Conservation (phyloP, 2,113 vertebrate genomes). For the Bos javanicus region DNA sequence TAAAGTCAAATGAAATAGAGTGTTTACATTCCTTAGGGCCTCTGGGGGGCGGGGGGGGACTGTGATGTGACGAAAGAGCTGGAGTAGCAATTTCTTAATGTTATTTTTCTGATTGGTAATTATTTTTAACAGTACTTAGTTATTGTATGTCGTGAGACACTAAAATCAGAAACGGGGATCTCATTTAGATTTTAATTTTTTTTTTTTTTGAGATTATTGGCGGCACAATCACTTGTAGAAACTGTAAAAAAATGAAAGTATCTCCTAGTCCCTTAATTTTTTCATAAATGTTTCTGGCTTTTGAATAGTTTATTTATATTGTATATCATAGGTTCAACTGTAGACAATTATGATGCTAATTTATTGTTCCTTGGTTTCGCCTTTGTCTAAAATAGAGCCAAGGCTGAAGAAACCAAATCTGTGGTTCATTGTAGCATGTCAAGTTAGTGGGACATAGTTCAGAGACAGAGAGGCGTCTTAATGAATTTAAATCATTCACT, state of each 20-base stretch:
- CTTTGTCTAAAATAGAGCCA: conserved; percentile 91
- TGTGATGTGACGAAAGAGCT: conserved; percentile 87
- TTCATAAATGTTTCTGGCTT: conserved; percentile 88
- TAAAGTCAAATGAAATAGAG: conserved; percentile 86
- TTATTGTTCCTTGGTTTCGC: conserved; percentile 96
- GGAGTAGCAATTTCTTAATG: conserved; percentile 90
- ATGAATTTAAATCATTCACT: conserved; percentile 81
- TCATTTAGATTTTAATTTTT: conserved; percentile 88
- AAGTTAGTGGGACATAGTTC: conserved; percentile 85
- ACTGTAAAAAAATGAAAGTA: conserved; percentile 80
- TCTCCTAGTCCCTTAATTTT: conserved; percentile 80
- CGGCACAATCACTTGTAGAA: conserved; percentile 89
- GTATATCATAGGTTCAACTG: conserved; percentile 96
- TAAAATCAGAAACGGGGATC: conserved; percentile 95
- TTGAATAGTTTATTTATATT: conserved; percentile 94
- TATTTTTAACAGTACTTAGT: conserved; percentile 91
- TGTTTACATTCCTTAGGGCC: conserved; percentile 98
- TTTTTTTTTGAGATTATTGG: conserved; percentile 83
- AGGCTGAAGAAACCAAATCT: conserved; percentile 92
- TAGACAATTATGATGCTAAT: conserved; percentile 96
- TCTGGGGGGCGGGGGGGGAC: conserved; percentile 85
- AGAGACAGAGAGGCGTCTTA: conserved; percentile 84
- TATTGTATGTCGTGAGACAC: conserved; percentile 98
- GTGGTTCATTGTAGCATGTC: conserved; percentile 95
- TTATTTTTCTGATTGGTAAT: conserved; percentile 89